Evolutionary conservation across 2,113 vertebrate genomes (phyloP), one percentile per base, ranked within the genome.

Genomic region (Vireo altiloquus): DNA sequence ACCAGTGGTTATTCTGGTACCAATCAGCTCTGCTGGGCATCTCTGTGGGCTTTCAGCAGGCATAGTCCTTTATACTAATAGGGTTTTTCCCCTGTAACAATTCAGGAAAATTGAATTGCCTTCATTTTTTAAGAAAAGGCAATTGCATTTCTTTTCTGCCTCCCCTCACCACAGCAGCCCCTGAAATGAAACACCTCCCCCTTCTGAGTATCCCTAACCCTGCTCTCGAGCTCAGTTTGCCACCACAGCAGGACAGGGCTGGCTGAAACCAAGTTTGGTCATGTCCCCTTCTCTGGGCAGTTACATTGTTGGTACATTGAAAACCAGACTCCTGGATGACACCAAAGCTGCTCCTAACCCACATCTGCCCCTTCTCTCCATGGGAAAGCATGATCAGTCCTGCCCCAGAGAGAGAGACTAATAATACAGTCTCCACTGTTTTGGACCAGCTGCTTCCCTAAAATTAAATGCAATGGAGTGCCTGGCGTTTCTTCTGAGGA

Each of bases 391-490:
- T 89, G 79, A 96, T 66, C 82, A 46, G 76, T 92, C 94, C 85
- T 97, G 93, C 72, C 92, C 52, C 52, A 68, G 76, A 75, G 65
- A 83, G 61, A 47, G 50, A 66, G 35, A 93, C 75, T 96, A 96
- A 95, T 96, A 95, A 93, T 96, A 95, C 84, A 81, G 88, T 24
- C 79, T 47, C 44, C 44, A 33, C 60, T 54, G 20, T 11, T 90
- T 80, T 86, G 68, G 68, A 83, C 85, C 95, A 97, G 96, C 95
- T 96, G 96, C 82, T 81, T 92, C 78, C 88, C 96, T 96, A 97
- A 95, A 96, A 96, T 96, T 96, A 96, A 96, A 93, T 86, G 40
- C 64, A 66, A 4, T 49, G 85, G 69, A 97, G 88, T 87, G 79
- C 92, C 88, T 95, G 84, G 71, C 39, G 68, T 95, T 96, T 96